phyloP scores from a whole-genome alignment of 2,888 invertebrate species.

The Pristionchus exspectatus region DNA sequence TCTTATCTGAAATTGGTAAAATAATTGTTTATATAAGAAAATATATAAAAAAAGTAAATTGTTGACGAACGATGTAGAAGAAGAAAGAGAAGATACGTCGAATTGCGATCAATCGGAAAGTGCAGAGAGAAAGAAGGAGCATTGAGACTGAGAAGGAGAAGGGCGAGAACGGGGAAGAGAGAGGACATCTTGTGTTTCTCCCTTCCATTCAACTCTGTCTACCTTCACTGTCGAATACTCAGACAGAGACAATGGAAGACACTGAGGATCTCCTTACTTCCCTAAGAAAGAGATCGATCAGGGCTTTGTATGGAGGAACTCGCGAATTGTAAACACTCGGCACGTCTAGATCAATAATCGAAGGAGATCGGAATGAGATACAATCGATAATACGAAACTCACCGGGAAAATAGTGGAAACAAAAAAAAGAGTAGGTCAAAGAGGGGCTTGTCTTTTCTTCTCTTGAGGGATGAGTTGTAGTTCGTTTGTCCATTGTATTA shows the following conservation, averaged over 20 bases:
- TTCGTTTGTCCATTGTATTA: slow-evolving; percentile 30
- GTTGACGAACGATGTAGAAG: too few species aligned
- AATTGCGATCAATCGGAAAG: not conserved
- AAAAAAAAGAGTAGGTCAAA: slow-evolving; percentile 9
- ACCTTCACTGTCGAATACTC: slow-evolving; percentile 32
- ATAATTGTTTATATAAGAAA: too few species aligned
- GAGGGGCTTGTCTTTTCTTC: slow-evolving; percentile 1
- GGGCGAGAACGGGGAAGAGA: not conserved
- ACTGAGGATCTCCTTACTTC: slow-evolving; percentile 10
- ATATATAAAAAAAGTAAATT: not conserved
- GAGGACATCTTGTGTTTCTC: slow-evolving; percentile 17
- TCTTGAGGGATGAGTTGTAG: not conserved
- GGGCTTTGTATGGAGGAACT: not conserved
- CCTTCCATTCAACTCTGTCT: slow-evolving; percentile 27
- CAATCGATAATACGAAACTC: not conserved
- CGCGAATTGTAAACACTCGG: not conserved
- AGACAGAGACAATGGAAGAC: slow-evolving; percentile 10
- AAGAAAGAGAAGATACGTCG: not conserved
- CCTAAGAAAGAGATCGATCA: not conserved
- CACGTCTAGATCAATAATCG: not conserved
- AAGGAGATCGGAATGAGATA: not conserved
- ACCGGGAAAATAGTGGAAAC: not conserved
- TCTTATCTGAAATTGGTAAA: too few species aligned
- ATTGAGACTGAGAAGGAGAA: not conserved
- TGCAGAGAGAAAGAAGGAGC: not conserved